A percentile compares a stretch with the other conserved stretches of the same genome.
Evolutionary conservation across 2,113 vertebrate species (phyloP).

Genomic region (Leptosomus discolor): DNA sequence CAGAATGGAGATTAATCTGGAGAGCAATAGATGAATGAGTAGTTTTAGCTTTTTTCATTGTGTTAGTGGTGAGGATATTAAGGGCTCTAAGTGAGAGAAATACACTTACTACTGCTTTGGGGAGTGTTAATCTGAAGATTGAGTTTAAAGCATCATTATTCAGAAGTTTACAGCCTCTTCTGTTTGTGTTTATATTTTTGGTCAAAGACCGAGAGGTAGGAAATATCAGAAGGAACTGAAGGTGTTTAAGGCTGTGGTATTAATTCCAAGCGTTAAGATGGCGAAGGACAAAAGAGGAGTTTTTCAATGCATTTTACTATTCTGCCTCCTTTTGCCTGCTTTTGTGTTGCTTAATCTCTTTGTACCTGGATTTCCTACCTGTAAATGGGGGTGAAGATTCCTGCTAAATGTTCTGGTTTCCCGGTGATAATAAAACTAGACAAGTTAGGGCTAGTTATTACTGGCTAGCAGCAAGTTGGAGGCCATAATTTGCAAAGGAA

Average conservation of each 20-base stretch:
- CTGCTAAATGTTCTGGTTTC: not conserved
- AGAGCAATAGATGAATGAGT: slow-evolving; percentile 44
- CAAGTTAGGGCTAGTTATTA: not conserved
- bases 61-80: slow-evolving; percentile 15
- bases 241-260: not conserved
- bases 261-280: not conserved
- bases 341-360: not conserved
- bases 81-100: slow-evolving; percentile 22
- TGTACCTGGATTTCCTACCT: not conserved
- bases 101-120: slow-evolving; percentile 14
- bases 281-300: not conserved
- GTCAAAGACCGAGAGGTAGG: not conserved
- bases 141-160: slow-evolving; percentile 32
- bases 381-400: not conserved
- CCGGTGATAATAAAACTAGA: not conserved
- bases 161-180: not conserved
- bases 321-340: not conserved
- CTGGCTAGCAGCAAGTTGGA: not conserved
- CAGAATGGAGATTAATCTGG: slow-evolving; percentile 48
- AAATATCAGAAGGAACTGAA: not conserved
- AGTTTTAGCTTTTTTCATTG: slow-evolving; percentile 27
- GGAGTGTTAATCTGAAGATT: not conserved
- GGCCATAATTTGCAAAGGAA: not conserved
- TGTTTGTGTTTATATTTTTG: not conserved
- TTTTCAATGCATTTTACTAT: not conserved